Evolutionary conservation across 2,888 invertebrate genomes (phyloP), one percentile per base, ranked within the genome.

Genomic region (Ashinkailepas kermadecensis): DNA sequence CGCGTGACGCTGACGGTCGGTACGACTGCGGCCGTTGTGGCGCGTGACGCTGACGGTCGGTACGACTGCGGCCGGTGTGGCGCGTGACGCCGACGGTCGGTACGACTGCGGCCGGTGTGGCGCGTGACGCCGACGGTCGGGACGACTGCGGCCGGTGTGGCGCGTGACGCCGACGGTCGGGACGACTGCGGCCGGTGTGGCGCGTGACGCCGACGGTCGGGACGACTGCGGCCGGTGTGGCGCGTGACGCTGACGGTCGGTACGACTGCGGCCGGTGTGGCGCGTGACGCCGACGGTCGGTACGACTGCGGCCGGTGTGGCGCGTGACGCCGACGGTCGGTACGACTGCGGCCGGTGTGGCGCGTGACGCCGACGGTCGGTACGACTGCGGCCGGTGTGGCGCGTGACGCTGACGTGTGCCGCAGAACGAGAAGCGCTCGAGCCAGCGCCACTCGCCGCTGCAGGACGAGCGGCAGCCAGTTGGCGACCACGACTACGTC

Each of bases 401-500:
- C 39, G 39, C 39, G 39, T 39, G 39, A 39, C 39, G 39, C 67
- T 4, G 2, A 10, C 12, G 25, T 23, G 9, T 13, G 13, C 57
- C 57, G 12, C 78, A 78, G 78, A 78, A 57, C n/a, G 78, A 56
- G 78, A 78, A 78, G 78, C 78, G 78, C n/a, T 23, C 6, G 57
- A 58, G 58, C 11, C 78, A 57, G 78, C 57, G 57, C 13, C 78
- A 57, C 57, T 78, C 78, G 78, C 58, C 70, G 70, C 70, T 70
- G 39, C 70, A 70, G 70, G 70, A 70, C 54, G 70, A 70, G 70
- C 9, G 15, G 59, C 59, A 39, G 70, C 39, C 82, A 15, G 84
- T 80, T 82, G 90, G 91, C 84, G 89, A 89, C 82, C 91, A 91
- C 83, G 90, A 90, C 86, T 92, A 92, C 86, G 90, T 95, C 88